A percentile compares a stretch with the other conserved stretches of the same genome.
These are phyloP conservation scores for Dufourea novaeangliae DNA, from an alignment of 1,140 invertebrate genomes.

Conservation along the genomic window DNA sequence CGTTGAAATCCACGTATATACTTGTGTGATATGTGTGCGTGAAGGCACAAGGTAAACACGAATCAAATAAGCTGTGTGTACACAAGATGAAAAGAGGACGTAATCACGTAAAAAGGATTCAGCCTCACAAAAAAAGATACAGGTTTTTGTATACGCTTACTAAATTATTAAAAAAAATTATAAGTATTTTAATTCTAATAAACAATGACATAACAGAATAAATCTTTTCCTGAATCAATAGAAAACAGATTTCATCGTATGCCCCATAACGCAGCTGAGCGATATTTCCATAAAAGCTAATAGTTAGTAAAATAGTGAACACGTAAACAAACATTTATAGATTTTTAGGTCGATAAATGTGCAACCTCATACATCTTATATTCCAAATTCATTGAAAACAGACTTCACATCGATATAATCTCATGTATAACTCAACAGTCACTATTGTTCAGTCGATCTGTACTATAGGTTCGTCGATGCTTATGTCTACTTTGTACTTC, in stretches of 20 bases:
- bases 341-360: background rate
- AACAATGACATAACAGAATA: conserved; percentile 15
- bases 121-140: conserved; percentile 8
- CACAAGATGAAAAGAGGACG: conserved; percentile 23
- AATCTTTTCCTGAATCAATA: background rate
- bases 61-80: conserved; percentile 10
- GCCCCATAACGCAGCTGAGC: background rate
- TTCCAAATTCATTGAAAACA: conserved; percentile 43
- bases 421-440: background rate
- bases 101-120: conserved; percentile 5
- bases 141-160: conserved; percentile 29
- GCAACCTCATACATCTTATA: background rate
- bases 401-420: conserved; percentile 45
- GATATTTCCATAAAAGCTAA: background rate
- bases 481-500: conserved; percentile 77
- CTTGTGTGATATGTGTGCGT: background rate
- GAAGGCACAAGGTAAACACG: background rate
- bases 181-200: conserved; percentile 33
- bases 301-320: conserved; percentile 3
- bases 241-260: background rate
- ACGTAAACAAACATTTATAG: conserved; percentile 1
- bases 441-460: conserved; percentile 76
- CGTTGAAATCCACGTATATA: no score
- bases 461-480: conserved; percentile 74
- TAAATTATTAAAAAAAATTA: conserved; percentile 23